Evolutionary conservation across 2,888 invertebrate genomes (phyloP).

Genomic region (Tetropium fuscum): DNA sequence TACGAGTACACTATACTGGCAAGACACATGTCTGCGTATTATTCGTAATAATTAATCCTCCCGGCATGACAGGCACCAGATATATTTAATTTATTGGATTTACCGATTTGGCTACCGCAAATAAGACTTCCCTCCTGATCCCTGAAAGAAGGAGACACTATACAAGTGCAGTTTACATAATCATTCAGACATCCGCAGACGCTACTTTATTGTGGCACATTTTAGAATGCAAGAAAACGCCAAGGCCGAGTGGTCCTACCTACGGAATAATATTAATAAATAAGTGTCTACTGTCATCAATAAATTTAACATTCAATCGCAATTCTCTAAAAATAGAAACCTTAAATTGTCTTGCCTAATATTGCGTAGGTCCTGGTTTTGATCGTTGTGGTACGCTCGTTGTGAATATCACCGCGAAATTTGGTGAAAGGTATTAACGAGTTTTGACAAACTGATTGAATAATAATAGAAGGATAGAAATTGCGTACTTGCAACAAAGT

Average conservation of each 20-base stretch:
- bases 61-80: no score
- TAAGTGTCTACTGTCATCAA: slow-evolving; percentile 17
- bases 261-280: slow-evolving; percentile 10
- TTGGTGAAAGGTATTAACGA: slow-evolving; percentile 23
- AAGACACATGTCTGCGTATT: no score
- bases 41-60: no score
- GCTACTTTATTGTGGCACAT: slow-evolving; percentile 6
- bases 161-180: not conserved
- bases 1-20: no score
- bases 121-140: not conserved
- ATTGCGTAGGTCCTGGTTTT: slow-evolving; percentile 20
- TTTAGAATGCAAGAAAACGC: slow-evolving; percentile 20
- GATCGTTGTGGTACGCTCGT: slow-evolving; percentile 3
- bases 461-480: no score
- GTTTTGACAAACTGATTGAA: no score
- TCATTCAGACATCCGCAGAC: slow-evolving; percentile 1
- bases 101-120: not conserved
- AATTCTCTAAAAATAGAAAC: slow-evolving; percentile 18
- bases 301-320: slow-evolving; percentile 8
- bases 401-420: slow-evolving; percentile 6
- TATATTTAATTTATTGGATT: not conserved
- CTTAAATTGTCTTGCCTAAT: slow-evolving; percentile 8
- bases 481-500: no score
- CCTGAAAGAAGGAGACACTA: not conserved
- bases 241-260: slow-evolving; percentile 21